Evolutionary conservation across 2,888 invertebrate genomes (phyloP).

Genomic region (Acronicta leporina): DNA sequence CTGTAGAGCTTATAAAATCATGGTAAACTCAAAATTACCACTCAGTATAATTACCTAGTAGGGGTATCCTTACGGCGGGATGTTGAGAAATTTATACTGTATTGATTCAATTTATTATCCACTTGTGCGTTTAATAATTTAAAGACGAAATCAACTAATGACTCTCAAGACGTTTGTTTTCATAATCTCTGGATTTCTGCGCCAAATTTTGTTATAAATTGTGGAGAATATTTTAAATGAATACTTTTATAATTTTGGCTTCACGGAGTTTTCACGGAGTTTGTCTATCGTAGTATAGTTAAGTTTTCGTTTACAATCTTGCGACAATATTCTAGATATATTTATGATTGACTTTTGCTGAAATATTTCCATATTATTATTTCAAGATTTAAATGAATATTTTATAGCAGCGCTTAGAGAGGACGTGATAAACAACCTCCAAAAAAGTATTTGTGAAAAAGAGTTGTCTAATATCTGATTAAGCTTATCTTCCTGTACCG

Average conservation of each 20-base stretch:
- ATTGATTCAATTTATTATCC: constrained; percentile 56
- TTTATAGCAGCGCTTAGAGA: no score
- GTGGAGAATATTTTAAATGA: neutral
- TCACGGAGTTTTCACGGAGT: constrained; percentile 4
- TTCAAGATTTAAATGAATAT: no score
- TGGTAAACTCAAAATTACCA: constrained; percentile 36
- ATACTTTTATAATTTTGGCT: constrained; percentile 4
- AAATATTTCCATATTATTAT: no score
- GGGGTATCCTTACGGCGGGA: constrained; percentile 28
- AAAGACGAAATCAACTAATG: constrained; percentile 48
- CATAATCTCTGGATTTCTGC: constrained; percentile 33
- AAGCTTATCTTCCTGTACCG: no score
- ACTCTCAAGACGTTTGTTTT: constrained; percentile 38
- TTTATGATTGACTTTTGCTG: no score
- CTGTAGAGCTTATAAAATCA: no score
- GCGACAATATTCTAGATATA: no score
- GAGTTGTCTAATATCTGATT: no score
- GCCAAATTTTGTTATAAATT: constrained; percentile 10
- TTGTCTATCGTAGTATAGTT: no score
- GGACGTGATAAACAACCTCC: neutral
- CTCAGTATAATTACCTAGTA: constrained; percentile 59
- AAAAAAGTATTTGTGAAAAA: no score
- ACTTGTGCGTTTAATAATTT: constrained; percentile 54
- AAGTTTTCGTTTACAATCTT: no score
- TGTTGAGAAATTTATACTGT: constrained; percentile 46